Evolutionary conservation across 1,140 invertebrate species (phyloP).

Genomic region (Tribolium castaneum): DNA sequence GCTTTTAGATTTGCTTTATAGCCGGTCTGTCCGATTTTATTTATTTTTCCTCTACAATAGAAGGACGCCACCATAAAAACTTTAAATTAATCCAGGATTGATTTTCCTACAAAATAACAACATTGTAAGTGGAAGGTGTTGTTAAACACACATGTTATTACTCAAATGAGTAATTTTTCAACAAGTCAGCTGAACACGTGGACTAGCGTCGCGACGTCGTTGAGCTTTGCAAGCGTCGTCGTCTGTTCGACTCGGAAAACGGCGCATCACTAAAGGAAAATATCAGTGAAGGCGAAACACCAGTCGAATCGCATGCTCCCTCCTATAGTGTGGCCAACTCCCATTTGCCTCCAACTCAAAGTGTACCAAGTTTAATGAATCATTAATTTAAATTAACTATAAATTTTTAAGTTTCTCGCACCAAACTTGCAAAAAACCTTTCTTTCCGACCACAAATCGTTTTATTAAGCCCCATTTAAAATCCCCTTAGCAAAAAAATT

Average conservation of each 20-base stretch:
- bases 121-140: neutral
- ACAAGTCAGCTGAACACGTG: neutral
- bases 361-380: slow-evolving; percentile 32
- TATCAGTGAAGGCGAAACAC: slow-evolving; percentile 6
- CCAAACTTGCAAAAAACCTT: slow-evolving; percentile 20
- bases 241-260: slow-evolving; percentile 25
- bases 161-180: neutral
- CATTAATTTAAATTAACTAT: slow-evolving; percentile 36
- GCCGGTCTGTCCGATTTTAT: slow-evolving; percentile 14
- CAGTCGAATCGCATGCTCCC: slow-evolving; percentile 28
- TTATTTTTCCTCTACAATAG: slow-evolving; percentile 21
- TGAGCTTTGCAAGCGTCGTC: neutral
- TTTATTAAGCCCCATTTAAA: neutral
- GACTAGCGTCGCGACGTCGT: slow-evolving; percentile 21
- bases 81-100: slow-evolving; percentile 11
- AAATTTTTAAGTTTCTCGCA: slow-evolving; percentile 23
- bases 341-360: slow-evolving; percentile 29
- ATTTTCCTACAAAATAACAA: neutral
- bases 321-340: slow-evolving; percentile 27
- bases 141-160: neutral
- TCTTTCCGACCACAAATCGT: neutral
- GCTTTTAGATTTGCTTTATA: slow-evolving; percentile 35
- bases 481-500: too few relatives aligned
- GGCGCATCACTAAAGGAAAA: slow-evolving; percentile 22
- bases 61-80: slow-evolving; percentile 25